These are phyloP conservation scores for Phrynocephalus vlangalii DNA, from an alignment of 2,797 vertebrate species.

Conservation along the genomic window DNA sequence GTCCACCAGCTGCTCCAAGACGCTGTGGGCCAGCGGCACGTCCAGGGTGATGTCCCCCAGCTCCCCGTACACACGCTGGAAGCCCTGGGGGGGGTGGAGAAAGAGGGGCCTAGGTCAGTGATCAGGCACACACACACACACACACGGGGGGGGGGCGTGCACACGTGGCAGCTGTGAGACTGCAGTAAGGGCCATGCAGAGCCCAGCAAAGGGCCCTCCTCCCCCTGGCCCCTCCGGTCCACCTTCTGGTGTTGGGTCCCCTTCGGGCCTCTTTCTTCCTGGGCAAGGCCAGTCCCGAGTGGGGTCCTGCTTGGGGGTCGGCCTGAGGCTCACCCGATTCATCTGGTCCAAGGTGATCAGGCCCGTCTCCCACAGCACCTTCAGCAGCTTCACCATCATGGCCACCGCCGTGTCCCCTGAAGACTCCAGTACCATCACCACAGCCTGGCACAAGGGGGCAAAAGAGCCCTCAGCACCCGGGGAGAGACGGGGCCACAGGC, in stretches of 20 bases:
- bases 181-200: not conserved
- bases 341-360: slow-evolving; percentile 92
- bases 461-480: rapidly evolving
- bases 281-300: not conserved
- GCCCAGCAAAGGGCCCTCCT: rapidly evolving
- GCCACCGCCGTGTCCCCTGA: slow-evolving; percentile 81
- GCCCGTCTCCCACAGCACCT: slow-evolving; percentile 87
- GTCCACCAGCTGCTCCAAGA: slow-evolving; percentile 89
- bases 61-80: slow-evolving; percentile 86
- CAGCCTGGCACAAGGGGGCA: slow-evolving; percentile 70
- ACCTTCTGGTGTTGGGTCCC: not conserved
- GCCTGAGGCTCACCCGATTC: slow-evolving; percentile 82
- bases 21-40: slow-evolving; percentile 84
- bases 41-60: slow-evolving; percentile 88
- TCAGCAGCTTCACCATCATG: slow-evolving; percentile 86
- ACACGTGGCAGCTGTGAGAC: too few relatives aligned
- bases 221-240: not conserved
- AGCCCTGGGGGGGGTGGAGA: slow-evolving; percentile 79
- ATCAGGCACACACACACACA: too few relatives aligned
- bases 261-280: too few relatives aligned
- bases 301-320: too few relatives aligned
- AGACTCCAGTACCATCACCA: slow-evolving; percentile 90
- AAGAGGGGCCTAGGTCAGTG: rapidly evolving
- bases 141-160: too few relatives aligned
- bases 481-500: rapidly evolving